Evolutionary conservation across 2,797 vertebrate genomes (phyloP).

Genomic region (Oryzias sinensis): DNA sequence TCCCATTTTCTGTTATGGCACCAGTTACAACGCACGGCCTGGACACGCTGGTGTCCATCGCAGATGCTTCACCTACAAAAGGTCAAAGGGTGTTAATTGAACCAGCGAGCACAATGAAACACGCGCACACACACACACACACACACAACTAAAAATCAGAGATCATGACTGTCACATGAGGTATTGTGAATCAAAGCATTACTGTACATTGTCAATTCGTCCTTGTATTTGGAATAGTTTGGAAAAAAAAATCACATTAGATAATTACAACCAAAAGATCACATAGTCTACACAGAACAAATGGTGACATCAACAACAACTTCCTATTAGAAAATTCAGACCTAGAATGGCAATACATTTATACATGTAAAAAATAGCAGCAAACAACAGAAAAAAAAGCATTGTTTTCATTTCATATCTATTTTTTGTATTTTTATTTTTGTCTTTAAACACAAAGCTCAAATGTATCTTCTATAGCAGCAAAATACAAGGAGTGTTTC

Average conservation of each 20-base stretch:
- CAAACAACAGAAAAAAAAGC: slow-evolving; percentile 90
- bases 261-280: slow-evolving; percentile 81
- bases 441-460: slow-evolving; percentile 80
- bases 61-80: slow-evolving; percentile 68
- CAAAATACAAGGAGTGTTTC: slow-evolving; percentile 84
- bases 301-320: slow-evolving; percentile 90
- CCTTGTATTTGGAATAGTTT: slow-evolving; percentile 85
- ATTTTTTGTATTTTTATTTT: slow-evolving; percentile 52
- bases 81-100: slow-evolving; percentile 78
- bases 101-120: slow-evolving; percentile 69
- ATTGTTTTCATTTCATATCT: slow-evolving; percentile 76
- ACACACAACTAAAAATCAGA: slow-evolving; percentile 61
- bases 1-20: slow-evolving; percentile 76
- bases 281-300: slow-evolving; percentile 83
- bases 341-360: slow-evolving; percentile 91
- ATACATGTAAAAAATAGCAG: slow-evolving; percentile 86
- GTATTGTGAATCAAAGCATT: slow-evolving; percentile 92
- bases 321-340: slow-evolving; percentile 97
- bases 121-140: slow-evolving; percentile 52
- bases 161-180: slow-evolving; percentile 90
- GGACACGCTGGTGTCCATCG: slow-evolving; percentile 71
- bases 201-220: slow-evolving; percentile 69
- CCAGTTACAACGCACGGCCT: slow-evolving; percentile 72
- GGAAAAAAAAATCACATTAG: slow-evolving; percentile 85
- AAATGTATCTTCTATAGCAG: slow-evolving; percentile 92